Conservation (phyloP, 2,113 vertebrate genomes). For the Daboia siamensis region DNA sequence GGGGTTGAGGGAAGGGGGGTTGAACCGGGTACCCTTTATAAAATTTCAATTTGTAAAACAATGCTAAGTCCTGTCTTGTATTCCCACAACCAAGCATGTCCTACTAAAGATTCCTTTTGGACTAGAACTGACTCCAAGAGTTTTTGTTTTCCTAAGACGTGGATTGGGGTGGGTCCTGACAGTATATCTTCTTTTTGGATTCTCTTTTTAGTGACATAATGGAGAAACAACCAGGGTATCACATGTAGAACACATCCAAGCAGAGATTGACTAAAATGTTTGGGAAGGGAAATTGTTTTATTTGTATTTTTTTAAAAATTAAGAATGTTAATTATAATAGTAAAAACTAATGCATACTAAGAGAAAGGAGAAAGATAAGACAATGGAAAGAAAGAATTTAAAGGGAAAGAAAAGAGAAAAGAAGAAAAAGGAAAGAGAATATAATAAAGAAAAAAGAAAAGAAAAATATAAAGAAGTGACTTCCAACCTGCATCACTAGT, state of each 20-base stretch:
- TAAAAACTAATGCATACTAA: neutral
- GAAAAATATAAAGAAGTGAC: neutral
- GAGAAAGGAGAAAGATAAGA: neutral
- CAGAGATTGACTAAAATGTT: neutral
- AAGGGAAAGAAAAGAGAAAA: neutral
- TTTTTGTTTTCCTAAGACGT: too few species aligned
- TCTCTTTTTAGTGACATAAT: neutral
- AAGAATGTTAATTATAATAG: neutral
- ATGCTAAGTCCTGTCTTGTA: too few species aligned
- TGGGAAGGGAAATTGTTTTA: neutral
- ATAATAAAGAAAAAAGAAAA: neutral
- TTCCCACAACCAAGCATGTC: too few species aligned
- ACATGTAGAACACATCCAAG: neutral
- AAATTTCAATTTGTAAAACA: too few species aligned
- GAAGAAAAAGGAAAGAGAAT: neutral
- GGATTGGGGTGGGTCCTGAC: too few species aligned
- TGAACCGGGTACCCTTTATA: too few species aligned
- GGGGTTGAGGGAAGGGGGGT: too few species aligned
- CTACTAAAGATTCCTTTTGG: too few species aligned
- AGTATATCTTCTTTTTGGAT: too few species aligned
- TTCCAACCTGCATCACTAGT: neutral
- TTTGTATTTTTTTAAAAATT: neutral
- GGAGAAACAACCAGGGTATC: neutral
- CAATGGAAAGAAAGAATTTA: neutral
- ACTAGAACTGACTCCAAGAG: too few species aligned